Percentiles rank a stretch among this genome's conserved stretches.
Evolutionary conservation across 2,113 vertebrate species (phyloP).

Genomic region (Tyrannus savana): DNA sequence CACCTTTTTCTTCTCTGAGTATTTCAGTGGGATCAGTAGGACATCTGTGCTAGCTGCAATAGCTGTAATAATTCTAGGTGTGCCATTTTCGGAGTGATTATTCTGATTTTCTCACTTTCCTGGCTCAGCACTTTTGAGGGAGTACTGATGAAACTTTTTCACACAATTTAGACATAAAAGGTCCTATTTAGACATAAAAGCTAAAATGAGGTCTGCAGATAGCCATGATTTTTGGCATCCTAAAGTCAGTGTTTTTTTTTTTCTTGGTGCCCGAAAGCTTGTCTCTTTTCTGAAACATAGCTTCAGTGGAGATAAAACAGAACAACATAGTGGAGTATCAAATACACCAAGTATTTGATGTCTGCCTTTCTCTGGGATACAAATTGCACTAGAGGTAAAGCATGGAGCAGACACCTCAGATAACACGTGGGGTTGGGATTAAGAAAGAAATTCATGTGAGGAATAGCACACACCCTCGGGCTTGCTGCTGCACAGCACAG

Average conservation of each 20-base stretch:
- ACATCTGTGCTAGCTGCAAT: not conserved
- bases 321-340: not conserved
- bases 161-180: not conserved
- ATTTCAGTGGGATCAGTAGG: not conserved
- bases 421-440: not conserved
- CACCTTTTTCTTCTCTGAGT: not conserved
- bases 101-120: not conserved
- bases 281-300: not conserved
- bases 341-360: not conserved
- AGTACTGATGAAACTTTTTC: not conserved
- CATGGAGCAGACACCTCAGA: not conserved
- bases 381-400: not conserved
- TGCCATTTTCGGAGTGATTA: not conserved
- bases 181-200: not conserved
- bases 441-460: not conserved
- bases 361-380: not conserved
- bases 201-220: not conserved
- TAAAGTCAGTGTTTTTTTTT: not conserved
- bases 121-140: not conserved
- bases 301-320: not conserved
- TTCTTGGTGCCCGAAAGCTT: not conserved
- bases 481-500: not conserved
- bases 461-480: not conserved
- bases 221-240: not conserved
- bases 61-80: not conserved